Evolutionary conservation across 2,888 invertebrate genomes (phyloP).

Genomic region (Andrena praecox): DNA sequence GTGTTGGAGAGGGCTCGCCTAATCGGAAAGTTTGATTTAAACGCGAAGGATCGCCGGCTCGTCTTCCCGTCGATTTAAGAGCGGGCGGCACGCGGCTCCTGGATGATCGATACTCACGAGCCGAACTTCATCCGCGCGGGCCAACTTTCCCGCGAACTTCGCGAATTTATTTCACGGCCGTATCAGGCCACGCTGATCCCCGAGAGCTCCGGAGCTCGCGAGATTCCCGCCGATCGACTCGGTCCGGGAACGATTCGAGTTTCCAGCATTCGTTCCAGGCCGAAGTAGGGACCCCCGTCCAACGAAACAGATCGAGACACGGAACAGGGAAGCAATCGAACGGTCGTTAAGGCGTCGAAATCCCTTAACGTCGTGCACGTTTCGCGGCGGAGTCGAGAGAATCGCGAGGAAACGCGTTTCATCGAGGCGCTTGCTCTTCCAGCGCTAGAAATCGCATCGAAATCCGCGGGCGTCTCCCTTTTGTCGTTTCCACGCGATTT

Average conservation of each 20-base stretch:
- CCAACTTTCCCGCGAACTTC: conserved; percentile 54
- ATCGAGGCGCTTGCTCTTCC: neutral
- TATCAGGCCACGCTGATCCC: conserved; percentile 52
- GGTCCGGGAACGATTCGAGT: conserved; percentile 47
- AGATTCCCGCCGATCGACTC: conserved; percentile 38
- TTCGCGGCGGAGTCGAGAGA: conserved; percentile 22
- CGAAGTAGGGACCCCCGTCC: conserved; percentile 10
- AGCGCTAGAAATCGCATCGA: neutral
- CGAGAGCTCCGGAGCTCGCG: conserved; percentile 43
- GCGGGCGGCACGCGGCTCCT: conserved; percentile 1
- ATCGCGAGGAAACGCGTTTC: conserved; percentile 11
- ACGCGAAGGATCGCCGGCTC: conserved; percentile 29
- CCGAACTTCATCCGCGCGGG: conserved; percentile 44
- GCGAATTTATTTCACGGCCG: conserved; percentile 65
- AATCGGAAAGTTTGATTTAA: conserved; percentile 56
- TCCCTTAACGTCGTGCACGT: conserved; percentile 48
- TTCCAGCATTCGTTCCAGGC: conserved; percentile 12
- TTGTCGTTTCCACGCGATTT: neutral
- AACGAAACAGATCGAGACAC: neutral
- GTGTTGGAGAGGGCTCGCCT: neutral
- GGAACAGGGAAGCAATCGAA: conserved; percentile 32
- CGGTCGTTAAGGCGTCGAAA: conserved; percentile 48
- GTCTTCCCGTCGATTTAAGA: conserved; percentile 58
- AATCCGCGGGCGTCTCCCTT: neutral
- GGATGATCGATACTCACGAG: conserved; percentile 31